Evolutionary conservation across 2,888 invertebrate genomes (phyloP).

Genomic region (Oxycera nigricornis): DNA sequence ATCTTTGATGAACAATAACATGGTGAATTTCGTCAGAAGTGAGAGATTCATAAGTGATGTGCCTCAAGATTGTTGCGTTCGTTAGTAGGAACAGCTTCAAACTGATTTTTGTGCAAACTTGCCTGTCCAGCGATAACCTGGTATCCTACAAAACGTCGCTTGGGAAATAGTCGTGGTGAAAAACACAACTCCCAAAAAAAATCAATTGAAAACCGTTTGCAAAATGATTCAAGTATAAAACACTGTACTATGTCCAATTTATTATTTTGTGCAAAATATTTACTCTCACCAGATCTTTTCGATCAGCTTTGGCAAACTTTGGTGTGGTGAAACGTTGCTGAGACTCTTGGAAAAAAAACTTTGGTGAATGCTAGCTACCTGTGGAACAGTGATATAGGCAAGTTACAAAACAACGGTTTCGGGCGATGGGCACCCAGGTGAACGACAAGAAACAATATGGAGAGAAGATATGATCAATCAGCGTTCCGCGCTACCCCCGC

Average conservation of each 20-base stretch:
- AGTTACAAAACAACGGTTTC: conserved; percentile 28
- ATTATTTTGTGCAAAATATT: not conserved
- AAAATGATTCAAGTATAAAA: not conserved
- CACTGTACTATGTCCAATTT: not conserved
- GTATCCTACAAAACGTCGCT: no score
- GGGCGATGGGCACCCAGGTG: not conserved
- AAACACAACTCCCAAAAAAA: conserved; percentile 6
- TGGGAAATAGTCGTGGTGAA: no score
- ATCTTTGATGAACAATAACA: no score
- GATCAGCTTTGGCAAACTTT: no score
- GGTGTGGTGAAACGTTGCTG: conserved; percentile 16
- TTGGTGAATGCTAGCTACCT: not conserved
- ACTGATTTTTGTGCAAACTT: no score
- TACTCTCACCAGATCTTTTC: not conserved
- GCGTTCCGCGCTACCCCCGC: not conserved
- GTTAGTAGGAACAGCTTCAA: no score
- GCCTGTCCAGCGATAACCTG: no score
- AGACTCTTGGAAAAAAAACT: not conserved
- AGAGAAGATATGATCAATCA: not conserved
- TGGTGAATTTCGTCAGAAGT: no score
- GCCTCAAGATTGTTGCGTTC: no score
- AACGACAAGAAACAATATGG: not conserved
- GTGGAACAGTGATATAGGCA: conserved; percentile 5
- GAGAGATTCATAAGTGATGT: no score
- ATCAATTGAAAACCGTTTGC: conserved; percentile 3